These are phyloP conservation scores for Augochlorella aurata DNA, from an alignment of 2,888 invertebrate genomes.

Conservation along the genomic window DNA sequence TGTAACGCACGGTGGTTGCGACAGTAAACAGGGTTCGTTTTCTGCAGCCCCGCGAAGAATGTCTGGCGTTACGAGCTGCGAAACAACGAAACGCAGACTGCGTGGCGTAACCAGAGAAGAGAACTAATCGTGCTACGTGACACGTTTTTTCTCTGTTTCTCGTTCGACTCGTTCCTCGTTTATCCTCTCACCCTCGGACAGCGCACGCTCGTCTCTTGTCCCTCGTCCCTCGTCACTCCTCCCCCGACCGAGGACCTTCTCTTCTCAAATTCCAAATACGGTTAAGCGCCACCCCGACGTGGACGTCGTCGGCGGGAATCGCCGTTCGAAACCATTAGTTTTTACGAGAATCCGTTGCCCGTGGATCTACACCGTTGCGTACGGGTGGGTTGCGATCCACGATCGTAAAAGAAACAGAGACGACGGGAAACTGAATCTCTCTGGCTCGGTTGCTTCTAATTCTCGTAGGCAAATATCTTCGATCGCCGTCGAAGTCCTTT, in stretches of 20 bases:
- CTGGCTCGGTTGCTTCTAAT: not conserved
- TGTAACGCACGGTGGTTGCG: not conserved
- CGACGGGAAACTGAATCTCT: not conserved
- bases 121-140: slow-evolving; percentile 57
- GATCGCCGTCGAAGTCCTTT: too few species aligned
- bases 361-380: not conserved
- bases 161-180: slow-evolving; percentile 32
- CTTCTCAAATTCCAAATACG: slow-evolving; percentile 25
- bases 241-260: not conserved
- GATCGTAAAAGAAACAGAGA: not conserved
- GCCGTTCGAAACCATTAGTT: not conserved
- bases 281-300: slow-evolving; percentile 36
- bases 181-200: slow-evolving; percentile 20
- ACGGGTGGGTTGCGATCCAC: not conserved
- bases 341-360: slow-evolving; percentile 10
- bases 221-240: not conserved
- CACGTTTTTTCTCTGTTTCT: slow-evolving; percentile 24
- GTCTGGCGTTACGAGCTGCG: slow-evolving; percentile 68
- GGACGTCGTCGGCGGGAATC: not conserved
- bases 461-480: not conserved
- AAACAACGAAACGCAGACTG: slow-evolving; percentile 76
- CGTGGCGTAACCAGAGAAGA: slow-evolving; percentile 74
- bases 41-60: slow-evolving; percentile 34
- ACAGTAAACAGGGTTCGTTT: slow-evolving; percentile 21
- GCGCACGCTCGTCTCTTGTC: slow-evolving; percentile 4